Evolutionary conservation across 1,140 invertebrate genomes (phyloP), one percentile per base, ranked within the genome.

Genomic region (Drosophila pandora): DNA sequence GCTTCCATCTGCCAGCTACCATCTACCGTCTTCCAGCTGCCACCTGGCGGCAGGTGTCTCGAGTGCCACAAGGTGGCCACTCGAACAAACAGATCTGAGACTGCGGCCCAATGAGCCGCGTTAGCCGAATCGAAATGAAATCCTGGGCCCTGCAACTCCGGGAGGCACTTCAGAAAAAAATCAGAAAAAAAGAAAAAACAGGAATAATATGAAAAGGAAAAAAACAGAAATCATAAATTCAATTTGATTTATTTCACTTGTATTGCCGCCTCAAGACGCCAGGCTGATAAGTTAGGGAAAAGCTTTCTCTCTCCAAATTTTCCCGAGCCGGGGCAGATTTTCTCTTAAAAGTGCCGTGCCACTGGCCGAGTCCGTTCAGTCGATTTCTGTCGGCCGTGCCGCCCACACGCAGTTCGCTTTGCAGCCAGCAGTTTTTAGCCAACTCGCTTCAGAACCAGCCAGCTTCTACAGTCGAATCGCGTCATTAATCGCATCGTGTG

Each of bases 381-480:
- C 90, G 90, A 91, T 91, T 71, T 72, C 80, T 75, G 90, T 91
- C 90, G 90, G 90, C 90, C 87, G 90, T 76, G 90, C 87, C 60
- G 61, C 60, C 57, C n/a, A 88, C 83, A 76, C 69, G 67, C 63
- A 56, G 71, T 64, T 72, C 79, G 80, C 81, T 76, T 67, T 43
- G 75, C 50, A 80, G 68, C 65, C 76, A 75, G 37, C 43, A 37
- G 10, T 37, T 59, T 43, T 59, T 60, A 53, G 50, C 41, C 34
- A 12, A 17, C 50, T 17, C 45, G 32, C 60, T 52, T 43, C 65
- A 41, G 39, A 48, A 32, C 49, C 34, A 55, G 58, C 53, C 76
- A 79, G 47, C 60, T 41, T 53, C 23, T 56, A 23, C 12, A 21
- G 30, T 49, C 23, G 12, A 75, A 17, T 32, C 25, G 54, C 56